These are phyloP conservation scores for Theodoxus fluviatilis DNA, from an alignment of 2,888 invertebrate genomes.

Conservation along the genomic window DNA sequence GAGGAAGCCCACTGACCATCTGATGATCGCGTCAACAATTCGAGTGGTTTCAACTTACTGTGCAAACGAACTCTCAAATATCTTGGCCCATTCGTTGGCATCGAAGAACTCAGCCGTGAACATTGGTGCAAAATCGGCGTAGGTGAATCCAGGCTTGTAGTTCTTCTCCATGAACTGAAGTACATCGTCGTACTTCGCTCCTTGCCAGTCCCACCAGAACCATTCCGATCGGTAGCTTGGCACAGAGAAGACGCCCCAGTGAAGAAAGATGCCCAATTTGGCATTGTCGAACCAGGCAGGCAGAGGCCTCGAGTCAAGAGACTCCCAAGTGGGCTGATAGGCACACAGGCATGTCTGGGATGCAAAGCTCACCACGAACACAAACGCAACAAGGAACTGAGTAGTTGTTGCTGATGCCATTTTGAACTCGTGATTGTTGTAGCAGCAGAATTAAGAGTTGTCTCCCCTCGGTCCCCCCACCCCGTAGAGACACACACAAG, in stretches of 20 bases:
- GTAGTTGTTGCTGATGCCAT: too few relatives aligned
- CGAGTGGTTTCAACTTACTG: too few relatives aligned
- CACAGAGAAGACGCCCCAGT: slow-evolving; percentile 58
- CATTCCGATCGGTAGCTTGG: slow-evolving; percentile 72
- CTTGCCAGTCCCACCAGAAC: slow-evolving; percentile 86
- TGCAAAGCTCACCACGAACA: too few relatives aligned
- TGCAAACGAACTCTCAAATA: slow-evolving; percentile 84
- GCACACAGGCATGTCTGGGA: too few relatives aligned
- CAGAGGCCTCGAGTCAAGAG: slow-evolving; percentile 81
- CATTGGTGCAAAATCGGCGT: slow-evolving; percentile 86
- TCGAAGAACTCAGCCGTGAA: slow-evolving; percentile 88
- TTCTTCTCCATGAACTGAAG: slow-evolving; percentile 78
- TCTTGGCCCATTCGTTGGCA: slow-evolving; percentile 80
- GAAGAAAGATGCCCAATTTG: slow-evolving; percentile 70
- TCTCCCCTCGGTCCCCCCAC: too few relatives aligned
- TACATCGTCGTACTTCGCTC: slow-evolving; percentile 44
- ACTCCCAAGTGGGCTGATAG: slow-evolving; percentile 78
- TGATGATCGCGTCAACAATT: too few relatives aligned
- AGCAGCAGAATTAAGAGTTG: too few relatives aligned
- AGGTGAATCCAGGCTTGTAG: slow-evolving; percentile 83
- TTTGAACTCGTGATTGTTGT: too few relatives aligned
- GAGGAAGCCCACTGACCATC: too few relatives aligned
- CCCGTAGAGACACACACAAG: too few relatives aligned
- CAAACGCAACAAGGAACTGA: too few relatives aligned
- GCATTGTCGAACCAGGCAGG: slow-evolving; percentile 66